Evolutionary conservation across 2,797 vertebrate genomes (phyloP), one percentile per base, ranked within the genome.

Genomic region (Poecilia velifera): DNA sequence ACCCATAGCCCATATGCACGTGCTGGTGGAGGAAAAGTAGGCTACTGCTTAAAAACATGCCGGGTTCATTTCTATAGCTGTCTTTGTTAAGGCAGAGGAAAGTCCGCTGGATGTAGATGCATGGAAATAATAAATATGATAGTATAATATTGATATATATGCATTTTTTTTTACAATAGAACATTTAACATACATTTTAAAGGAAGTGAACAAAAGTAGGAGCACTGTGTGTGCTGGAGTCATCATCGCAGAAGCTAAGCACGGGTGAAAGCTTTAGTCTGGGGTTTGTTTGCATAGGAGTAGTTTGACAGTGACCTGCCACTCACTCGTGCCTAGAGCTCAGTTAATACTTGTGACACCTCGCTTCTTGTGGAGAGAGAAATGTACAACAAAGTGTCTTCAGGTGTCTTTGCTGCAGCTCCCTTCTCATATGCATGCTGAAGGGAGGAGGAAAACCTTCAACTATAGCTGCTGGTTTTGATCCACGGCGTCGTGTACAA

Each of bases 61-160:
- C 72, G 79, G 87, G 85, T 86, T 86, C 86, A 76, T 75, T 87
- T 91, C 84, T 89, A 87, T 64, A 88, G 88, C 88, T 92, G 88
- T 88, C 90, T 81, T 76, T 87, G 85, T 94, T 93, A 94, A 94
- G 92, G 94, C 92, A 93, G 88, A 91, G 86, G 75, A 90, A 85
- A 88, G 75, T 80, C 78, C 0, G 75, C 71, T 84, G 86, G 74
- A 79, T 39, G 76, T 91, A 89, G 82, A 86, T 82, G 87, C 84
- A 89, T 88, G 90, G 81, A 89, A 90, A 93, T 84, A 95, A 95
- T 94, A 95, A 94, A 94, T 95, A 95, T 87, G 88, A 92, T 90
- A 91, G 91, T 93, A 91, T 92, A 90, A 80, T 87, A 91, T 92
- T 85, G 78, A 90, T 94, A 92, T 92, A 90, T 90, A 80, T 88